Percentiles rank a stretch among this genome's conserved stretches.
Evolutionary conservation across 2,888 invertebrate species (phyloP).

Genomic region (Agonopterix alstromeriana): DNA sequence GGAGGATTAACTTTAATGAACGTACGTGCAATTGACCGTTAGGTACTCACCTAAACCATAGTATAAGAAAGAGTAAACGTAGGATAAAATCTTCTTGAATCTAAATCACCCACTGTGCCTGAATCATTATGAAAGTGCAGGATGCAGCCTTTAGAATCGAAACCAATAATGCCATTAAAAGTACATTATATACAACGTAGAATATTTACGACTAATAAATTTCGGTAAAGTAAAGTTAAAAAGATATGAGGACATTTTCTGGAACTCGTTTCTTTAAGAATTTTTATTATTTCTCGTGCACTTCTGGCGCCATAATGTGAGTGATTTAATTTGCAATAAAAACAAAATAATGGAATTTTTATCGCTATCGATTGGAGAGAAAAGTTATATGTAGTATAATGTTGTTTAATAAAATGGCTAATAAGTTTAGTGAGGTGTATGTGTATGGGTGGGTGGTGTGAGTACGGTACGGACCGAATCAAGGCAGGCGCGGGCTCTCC

Average conservation of each 20-base stretch:
- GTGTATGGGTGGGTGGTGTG: constrained; percentile 1
- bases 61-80: too few species aligned
- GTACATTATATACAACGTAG: constrained; percentile 32
- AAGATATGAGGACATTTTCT: constrained; percentile 51
- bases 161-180: constrained; percentile 52
- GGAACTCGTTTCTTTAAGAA: constrained; percentile 37
- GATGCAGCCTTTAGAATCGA: constrained; percentile 41
- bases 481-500: constrained; percentile 31
- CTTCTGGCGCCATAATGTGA: constrained; percentile 38
- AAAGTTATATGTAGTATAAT: too few species aligned
- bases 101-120: background rate
- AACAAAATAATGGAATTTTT: constrained; percentile 30
- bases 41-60: too few species aligned
- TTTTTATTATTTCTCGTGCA: constrained; percentile 45
- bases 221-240: constrained; percentile 39
- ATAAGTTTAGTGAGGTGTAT: background rate
- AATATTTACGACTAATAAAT: constrained; percentile 62
- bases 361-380: constrained; percentile 20
- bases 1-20: too few species aligned
- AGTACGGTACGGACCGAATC: constrained; percentile 31
- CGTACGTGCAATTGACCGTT: too few species aligned
- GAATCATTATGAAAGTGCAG: constrained; percentile 22
- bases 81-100: too few species aligned
- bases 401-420: background rate
- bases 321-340: constrained; percentile 54